These are phyloP conservation scores for Tillus elongatus DNA, from an alignment of 2,888 invertebrate species.

Conservation along the genomic window DNA sequence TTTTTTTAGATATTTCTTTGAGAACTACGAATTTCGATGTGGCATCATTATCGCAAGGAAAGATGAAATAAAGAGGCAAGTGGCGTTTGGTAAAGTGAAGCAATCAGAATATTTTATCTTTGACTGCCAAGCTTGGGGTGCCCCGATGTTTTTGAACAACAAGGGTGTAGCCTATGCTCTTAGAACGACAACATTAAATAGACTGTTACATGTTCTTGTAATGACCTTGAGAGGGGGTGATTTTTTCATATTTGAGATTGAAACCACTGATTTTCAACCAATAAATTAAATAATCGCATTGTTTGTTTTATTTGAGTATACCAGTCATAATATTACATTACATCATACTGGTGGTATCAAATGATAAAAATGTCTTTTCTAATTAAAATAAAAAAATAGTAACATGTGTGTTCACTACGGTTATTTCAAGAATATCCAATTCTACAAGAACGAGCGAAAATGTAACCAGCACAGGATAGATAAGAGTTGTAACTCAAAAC, in stretches of 20 bases:
- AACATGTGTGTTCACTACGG: too few relatives aligned
- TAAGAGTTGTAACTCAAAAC: too few relatives aligned
- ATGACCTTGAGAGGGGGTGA: conserved; percentile 46
- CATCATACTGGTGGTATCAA: too few relatives aligned
- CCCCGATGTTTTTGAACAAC: conserved; percentile 51
- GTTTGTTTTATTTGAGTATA: too few relatives aligned
- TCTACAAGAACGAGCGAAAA: too few relatives aligned
- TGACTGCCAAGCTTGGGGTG: conserved; percentile 54
- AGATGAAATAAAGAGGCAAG: conserved; percentile 38
- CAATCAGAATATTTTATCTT: conserved; percentile 56
- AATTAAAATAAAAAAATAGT: too few relatives aligned
- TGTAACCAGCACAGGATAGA: too few relatives aligned
- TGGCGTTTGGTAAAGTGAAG: conserved; percentile 35
- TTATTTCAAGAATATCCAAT: too few relatives aligned
- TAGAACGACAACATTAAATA: conserved; percentile 35
- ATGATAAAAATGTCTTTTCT: too few relatives aligned
- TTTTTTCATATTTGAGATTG: conserved; percentile 38
- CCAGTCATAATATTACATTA: too few relatives aligned
- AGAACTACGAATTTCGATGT: conserved; percentile 40
- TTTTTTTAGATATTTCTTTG: conserved; percentile 45
- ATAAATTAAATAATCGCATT: too few relatives aligned
- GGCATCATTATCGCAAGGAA: conserved; percentile 50
- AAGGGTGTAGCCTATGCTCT: conserved; percentile 49
- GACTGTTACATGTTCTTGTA: conserved; percentile 52
- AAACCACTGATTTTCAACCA: conserved; percentile 28